These are phyloP conservation scores for Stichodactyla mertensii DNA, from an alignment of 64 coral and sea anemone genomes.

Conservation along the genomic window DNA sequence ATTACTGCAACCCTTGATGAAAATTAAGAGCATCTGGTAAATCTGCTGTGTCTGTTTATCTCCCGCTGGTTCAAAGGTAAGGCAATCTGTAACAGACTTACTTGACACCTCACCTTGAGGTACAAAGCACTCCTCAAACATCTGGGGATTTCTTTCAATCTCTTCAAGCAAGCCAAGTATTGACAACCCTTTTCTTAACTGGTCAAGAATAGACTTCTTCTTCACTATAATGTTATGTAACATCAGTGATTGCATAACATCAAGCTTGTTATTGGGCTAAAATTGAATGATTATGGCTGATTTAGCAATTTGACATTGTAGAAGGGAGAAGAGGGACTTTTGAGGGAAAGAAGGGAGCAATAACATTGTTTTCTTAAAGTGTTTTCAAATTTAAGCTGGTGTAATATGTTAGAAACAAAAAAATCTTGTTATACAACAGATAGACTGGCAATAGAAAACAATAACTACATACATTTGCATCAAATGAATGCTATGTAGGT, in stretches of 20 bases:
- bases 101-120: constrained; percentile 18
- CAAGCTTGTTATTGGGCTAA: constrained; percentile 44
- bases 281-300: constrained; percentile 9
- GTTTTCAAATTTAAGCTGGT: too few relatives aligned
- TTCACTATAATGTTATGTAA: constrained; percentile 46
- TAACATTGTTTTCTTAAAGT: too few relatives aligned
- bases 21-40: constrained; percentile 47
- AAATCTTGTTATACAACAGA: too few relatives aligned
- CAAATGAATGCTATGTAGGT: too few relatives aligned
- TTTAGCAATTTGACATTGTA: too few relatives aligned
- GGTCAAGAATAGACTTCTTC: constrained; percentile 58
- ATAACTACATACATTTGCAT: too few relatives aligned
- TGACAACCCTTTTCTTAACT: constrained; percentile 59
- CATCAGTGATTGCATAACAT: constrained; percentile 55
- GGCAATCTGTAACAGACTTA: constrained; percentile 22
- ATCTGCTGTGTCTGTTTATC: constrained; percentile 17
- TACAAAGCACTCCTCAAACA: constrained; percentile 44
- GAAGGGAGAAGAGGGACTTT: too few relatives aligned
- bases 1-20: constrained; percentile 6
- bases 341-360: too few relatives aligned
- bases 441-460: too few relatives aligned
- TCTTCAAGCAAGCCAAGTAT: constrained; percentile 44
- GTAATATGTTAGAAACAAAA: too few relatives aligned
- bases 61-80: neutral
- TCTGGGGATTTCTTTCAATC: constrained; percentile 24